A percentile compares a stretch with the other conserved stretches of the same genome.
Evolutionary conservation across 2,797 vertebrate genomes (phyloP).

Genomic region (Gobionotothen gibberifrons): DNA sequence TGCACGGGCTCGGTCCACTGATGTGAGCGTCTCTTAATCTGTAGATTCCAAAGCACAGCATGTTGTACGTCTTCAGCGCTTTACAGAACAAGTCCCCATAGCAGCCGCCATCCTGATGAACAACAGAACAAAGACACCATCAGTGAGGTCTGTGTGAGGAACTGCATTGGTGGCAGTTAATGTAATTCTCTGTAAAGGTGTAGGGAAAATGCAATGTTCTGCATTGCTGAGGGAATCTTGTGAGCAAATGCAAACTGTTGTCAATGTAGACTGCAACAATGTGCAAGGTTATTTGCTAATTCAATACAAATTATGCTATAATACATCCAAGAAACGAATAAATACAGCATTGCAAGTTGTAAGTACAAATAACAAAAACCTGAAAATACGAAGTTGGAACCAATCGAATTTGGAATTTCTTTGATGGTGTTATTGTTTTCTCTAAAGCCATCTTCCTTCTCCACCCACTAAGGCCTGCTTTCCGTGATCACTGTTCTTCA

Average conservation of each 20-base stretch:
- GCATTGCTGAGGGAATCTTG: constrained; percentile 23
- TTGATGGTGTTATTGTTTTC: constrained; percentile 55
- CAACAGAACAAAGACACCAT: constrained; percentile 43
- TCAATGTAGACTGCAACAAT: constrained; percentile 39
- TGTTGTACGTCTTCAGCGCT: constrained; percentile 99
- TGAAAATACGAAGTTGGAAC: constrained; percentile 49
- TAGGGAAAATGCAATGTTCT: constrained; percentile 15
- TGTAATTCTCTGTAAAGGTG: constrained; percentile 20
- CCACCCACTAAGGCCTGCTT: constrained; percentile 61
- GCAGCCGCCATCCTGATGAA: constrained; percentile 94
- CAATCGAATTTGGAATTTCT: constrained; percentile 41
- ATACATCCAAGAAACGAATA: constrained; percentile 28
- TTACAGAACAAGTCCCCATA: constrained; percentile 99
- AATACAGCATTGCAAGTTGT: constrained; percentile 31
- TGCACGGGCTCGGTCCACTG: constrained; percentile 89
- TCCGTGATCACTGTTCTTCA: constrained; percentile 71
- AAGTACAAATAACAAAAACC: constrained; percentile 39
- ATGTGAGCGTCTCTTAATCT: constrained; percentile 97
- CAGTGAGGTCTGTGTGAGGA: constrained; percentile 15
- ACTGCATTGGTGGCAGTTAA: constrained; percentile 4
- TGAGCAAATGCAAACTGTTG: constrained; percentile 23
- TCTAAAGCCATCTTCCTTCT: constrained; percentile 51
- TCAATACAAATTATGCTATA: constrained; percentile 18
- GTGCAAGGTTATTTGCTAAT: constrained; percentile 9
- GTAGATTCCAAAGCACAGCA: constrained; percentile 99